Conservation (phyloP, 2,113 vertebrate genomes). For the Nannospalax galili region DNA sequence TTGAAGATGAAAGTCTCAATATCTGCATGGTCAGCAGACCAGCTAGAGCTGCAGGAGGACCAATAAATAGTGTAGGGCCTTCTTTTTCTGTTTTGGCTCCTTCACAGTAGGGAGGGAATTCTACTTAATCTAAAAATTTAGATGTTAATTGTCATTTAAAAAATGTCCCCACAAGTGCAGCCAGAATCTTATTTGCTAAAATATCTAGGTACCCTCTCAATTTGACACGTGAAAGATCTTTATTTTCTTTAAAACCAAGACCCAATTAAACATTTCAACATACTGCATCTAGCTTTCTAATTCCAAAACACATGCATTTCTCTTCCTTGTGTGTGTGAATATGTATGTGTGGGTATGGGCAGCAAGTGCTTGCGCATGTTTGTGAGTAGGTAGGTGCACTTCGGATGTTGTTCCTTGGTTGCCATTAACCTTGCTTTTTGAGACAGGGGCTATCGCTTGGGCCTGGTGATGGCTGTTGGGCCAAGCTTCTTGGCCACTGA, state of each 20-base stretch:
- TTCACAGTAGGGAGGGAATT: background rate
- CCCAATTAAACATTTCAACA: background rate
- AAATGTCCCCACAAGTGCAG: background rate
- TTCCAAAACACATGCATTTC: background rate
- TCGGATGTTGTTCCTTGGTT: background rate
- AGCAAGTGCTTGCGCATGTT: background rate
- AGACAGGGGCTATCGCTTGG: background rate
- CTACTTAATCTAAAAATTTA: background rate
- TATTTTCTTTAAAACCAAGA: constrained; percentile 1
- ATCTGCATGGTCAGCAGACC: background rate
- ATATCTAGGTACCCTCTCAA: background rate
- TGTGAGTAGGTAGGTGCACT: background rate
- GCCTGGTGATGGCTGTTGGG: background rate
- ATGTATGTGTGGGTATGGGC: background rate
- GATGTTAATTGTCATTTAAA: background rate
- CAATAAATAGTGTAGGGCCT: background rate
- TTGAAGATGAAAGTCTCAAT: background rate
- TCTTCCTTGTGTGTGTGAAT: background rate
- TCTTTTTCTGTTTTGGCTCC: background rate
- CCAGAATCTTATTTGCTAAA: constrained; percentile 23
- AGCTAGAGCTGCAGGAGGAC: background rate
- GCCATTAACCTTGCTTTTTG: background rate
- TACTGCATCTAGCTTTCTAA: constrained; percentile 13
- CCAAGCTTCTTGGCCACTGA: background rate
- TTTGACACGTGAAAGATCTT: background rate